Evolutionary conservation across 2,113 vertebrate species (phyloP), one percentile per base, ranked within the genome.

Genomic region (Trinectes maculatus): DNA sequence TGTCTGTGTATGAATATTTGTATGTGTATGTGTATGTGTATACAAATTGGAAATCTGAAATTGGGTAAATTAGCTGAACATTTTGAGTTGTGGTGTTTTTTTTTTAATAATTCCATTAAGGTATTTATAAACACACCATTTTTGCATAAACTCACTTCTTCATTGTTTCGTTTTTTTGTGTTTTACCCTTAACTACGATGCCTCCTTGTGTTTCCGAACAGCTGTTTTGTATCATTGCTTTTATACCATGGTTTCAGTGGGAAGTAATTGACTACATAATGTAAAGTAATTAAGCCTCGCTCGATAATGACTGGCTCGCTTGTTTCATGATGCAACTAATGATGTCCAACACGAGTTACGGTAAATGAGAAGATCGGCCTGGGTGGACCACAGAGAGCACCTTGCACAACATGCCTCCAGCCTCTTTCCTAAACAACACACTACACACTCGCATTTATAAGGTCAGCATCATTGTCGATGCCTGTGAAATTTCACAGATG

Each of bases 401-500:
- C 26, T 13, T 10, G 0, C 6, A 28, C 7, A 26, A 25, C 39
- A 43, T 52, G 46, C 26, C 28, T 49, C 54, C 67, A 33, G 13
- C 37, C 49, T 84, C 25, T 28, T 59, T 76, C 21, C 52, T 62
- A 75, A 77, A 81, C 72, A 70, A 74, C 22, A 33, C 16, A 11
- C 28, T 25, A 34, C 36, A 55, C 12, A 19, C 76, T 77, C 26
- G 12, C 8, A 7, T 88, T 90, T 83, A 90, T 85, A 82, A 85
- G 87, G 82, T 83, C 79, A 87, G 34, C 68, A 56, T 83, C 71
- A 79, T 67, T 80, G 80, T 74, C 73, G 64, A 69, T 72, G 78
- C 16, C 74, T 48, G 74, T 89, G 83, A 85, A 89, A 85, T 85
- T 78, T 85, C 82, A 87, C 83, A 87, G 77, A 84, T 85, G 74